Percentiles rank a stretch among this genome's conserved stretches.
Conservation (phyloP, 2,797 vertebrate genomes). For the Acrossocheilus fasciatus region DNA sequence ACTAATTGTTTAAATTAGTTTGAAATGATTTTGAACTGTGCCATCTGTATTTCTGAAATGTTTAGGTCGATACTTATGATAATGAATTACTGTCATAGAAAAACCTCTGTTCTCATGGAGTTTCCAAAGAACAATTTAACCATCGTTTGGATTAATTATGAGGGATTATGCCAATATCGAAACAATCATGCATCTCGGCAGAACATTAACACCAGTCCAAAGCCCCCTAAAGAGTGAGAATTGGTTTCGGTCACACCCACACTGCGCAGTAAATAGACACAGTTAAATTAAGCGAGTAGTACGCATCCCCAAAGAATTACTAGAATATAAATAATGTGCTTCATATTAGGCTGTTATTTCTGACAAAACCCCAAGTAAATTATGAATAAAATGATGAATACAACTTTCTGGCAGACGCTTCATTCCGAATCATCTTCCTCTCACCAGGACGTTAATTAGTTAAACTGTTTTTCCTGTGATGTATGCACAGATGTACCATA, state of each 20-base stretch:
- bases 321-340: conserved; percentile 22
- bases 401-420: conserved; percentile 14
- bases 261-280: conserved; percentile 44
- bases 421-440: conserved; percentile 17
- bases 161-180: conserved; percentile 10
- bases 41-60: conserved; percentile 32
- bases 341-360: conserved; percentile 21
- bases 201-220: conserved; percentile 21
- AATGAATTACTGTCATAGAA: conserved; percentile 28
- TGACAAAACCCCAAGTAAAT: background rate
- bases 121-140: conserved; percentile 11
- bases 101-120: background rate
- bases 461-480: conserved; percentile 13
- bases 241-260: conserved; percentile 39
- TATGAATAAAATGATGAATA: conserved; percentile 32
- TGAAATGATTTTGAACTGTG: conserved; percentile 24
- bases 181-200: conserved; percentile 35
- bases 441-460: conserved; percentile 27
- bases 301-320: conserved; percentile 23
- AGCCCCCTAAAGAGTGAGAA: conserved; percentile 28
- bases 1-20: conserved; percentile 4
- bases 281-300: conserved; percentile 30
- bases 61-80: background rate
- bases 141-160: conserved; percentile 15
- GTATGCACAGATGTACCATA: background rate